These are phyloP conservation scores for Nyctibius grandis DNA, from an alignment of 2,797 vertebrate species.

Conservation along the genomic window DNA sequence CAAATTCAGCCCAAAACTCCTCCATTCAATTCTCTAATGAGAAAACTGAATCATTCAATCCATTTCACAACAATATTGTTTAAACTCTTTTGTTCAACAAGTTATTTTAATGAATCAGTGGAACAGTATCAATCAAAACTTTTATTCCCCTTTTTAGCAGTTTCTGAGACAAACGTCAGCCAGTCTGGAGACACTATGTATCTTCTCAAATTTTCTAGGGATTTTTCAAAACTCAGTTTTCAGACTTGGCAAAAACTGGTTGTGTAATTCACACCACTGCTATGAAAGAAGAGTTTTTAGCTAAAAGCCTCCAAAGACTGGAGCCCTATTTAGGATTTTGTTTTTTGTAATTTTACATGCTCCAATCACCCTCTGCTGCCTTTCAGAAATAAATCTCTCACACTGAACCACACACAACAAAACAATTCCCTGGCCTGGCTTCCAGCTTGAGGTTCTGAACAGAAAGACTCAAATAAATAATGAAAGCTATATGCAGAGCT, in stretches of 20 bases:
- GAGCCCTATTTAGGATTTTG: not conserved
- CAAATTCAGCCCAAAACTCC: not conserved
- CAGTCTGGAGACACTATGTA: not conserved
- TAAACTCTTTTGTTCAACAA: not conserved
- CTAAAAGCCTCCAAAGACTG: not conserved
- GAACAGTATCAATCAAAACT: not conserved
- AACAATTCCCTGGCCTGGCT: not conserved
- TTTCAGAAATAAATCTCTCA: not conserved
- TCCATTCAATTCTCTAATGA: not conserved
- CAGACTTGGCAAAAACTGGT: not conserved
- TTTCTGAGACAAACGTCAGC: not conserved
- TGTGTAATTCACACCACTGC: not conserved
- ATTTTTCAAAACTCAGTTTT: not conserved
- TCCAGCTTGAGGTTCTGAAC: not conserved
- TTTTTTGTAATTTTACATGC: too few relatives aligned
- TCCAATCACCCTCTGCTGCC: not conserved
- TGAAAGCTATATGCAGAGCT: not conserved
- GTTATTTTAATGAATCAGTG: not conserved
- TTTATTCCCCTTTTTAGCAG: not conserved
- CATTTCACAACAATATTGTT: not conserved
- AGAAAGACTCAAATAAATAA: not conserved
- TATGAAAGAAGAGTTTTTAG: not conserved
- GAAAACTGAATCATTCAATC: not conserved
- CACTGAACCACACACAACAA: not conserved
- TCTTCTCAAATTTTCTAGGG: not conserved